A percentile compares a stretch with the other conserved stretches of the same genome.
These are phyloP conservation scores for Barypeithes pellucidus DNA, from an alignment of 2,888 invertebrate genomes.

Conservation along the genomic window DNA sequence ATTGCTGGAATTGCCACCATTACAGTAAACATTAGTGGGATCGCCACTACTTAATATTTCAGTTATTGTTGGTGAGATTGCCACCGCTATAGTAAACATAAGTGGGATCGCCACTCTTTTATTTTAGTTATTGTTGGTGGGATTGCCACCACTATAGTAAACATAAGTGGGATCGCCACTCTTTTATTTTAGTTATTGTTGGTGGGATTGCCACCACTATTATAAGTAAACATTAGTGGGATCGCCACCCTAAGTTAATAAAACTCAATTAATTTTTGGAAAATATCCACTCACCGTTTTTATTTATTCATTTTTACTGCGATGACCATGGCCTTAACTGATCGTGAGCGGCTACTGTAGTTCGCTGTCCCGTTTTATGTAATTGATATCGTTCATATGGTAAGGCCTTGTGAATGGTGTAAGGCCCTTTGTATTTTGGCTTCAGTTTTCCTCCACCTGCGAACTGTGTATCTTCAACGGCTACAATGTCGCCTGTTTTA, in stretches of 20 bases:
- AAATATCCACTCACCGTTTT: slow-evolving; percentile 5
- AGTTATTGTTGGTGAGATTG: no score
- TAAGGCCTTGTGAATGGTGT: slow-evolving; percentile 43
- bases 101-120: no score
- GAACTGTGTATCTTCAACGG: slow-evolving; percentile 54
- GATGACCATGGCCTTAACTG: slow-evolving; percentile 49
- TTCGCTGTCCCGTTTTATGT: slow-evolving; percentile 49
- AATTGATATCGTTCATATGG: slow-evolving; percentile 56
- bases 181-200: no score
- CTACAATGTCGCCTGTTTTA: slow-evolving; percentile 21
- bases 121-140: no score
- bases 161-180: no score
- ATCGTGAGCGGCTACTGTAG: slow-evolving; percentile 55
- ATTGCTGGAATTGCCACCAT: no score
- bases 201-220: no score
- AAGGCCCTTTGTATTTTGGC: slow-evolving; percentile 53
- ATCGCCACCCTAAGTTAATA: neutral
- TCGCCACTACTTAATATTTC: no score
- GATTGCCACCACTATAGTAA: no score
- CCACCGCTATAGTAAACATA: no score
- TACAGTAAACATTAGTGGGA: no score
- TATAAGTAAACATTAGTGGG: neutral
- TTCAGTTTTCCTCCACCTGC: slow-evolving; percentile 53
- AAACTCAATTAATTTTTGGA: neutral
- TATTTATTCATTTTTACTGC: slow-evolving; percentile 9